These are phyloP conservation scores for Nephrotoma appendiculata DNA, from an alignment of 2,888 invertebrate species.

Conservation along the genomic window DNA sequence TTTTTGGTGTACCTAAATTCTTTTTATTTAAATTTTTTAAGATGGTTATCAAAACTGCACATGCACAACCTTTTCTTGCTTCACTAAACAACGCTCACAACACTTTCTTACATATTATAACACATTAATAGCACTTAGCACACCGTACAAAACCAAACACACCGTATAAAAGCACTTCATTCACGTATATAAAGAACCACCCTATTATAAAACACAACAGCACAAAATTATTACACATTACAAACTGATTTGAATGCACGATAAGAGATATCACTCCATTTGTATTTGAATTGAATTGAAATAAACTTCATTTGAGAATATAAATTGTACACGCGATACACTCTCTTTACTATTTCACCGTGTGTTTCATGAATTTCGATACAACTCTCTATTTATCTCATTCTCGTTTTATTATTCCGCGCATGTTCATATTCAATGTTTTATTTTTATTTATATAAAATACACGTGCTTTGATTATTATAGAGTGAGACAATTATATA, in stretches of 20 bases:
- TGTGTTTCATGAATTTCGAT: not conserved
- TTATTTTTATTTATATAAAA: not conserved
- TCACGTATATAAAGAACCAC: not conserved
- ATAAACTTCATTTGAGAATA: not conserved
- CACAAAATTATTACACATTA: not conserved
- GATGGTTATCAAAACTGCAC: no score
- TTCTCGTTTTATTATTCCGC: not conserved
- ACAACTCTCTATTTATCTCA: not conserved
- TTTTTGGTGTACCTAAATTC: no score
- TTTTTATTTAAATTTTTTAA: no score
- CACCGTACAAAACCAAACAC: no score
- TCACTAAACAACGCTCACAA: no score
- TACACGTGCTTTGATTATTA: not conserved
- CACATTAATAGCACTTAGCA: no score
- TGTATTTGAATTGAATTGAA: not conserved
- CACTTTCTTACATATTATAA: no score
- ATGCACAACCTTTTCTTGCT: no score
- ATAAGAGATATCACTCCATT: not conserved
- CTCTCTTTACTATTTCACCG: not conserved
- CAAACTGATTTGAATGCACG: not conserved
- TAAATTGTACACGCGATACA: not conserved
- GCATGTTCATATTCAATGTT: not conserved
- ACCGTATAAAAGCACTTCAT: no score
- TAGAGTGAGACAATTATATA: not conserved
- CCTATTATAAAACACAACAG: not conserved